These are phyloP conservation scores for Alloplasta piceator DNA, from an alignment of 2,888 invertebrate species.

Conservation along the genomic window DNA sequence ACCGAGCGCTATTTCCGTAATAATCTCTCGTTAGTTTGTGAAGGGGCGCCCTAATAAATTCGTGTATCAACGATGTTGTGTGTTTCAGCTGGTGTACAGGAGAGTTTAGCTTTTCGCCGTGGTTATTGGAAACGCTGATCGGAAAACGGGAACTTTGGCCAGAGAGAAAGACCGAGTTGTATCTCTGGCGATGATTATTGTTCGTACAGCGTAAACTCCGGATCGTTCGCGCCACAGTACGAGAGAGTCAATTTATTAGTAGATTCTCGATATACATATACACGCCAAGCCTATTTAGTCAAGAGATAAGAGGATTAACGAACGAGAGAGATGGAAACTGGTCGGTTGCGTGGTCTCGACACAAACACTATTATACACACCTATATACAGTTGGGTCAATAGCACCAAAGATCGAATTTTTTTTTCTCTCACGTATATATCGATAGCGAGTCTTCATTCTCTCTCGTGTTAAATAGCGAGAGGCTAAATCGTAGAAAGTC, in stretches of 20 bases:
- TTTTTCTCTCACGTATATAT: constrained; percentile 17
- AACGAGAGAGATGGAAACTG: constrained; percentile 46
- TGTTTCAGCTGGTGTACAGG: constrained; percentile 4
- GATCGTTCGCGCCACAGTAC: constrained; percentile 52
- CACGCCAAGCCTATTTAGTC: constrained; percentile 67
- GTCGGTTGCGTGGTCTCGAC: constrained; percentile 28
- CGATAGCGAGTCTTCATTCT: neutral
- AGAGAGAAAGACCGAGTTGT: neutral
- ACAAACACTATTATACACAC: constrained; percentile 9
- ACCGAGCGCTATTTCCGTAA: too few species aligned
- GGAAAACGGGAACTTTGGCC: neutral
- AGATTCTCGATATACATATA: constrained; percentile 63
- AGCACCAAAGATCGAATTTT: constrained; percentile 33
- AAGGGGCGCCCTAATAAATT: constrained; percentile 23
- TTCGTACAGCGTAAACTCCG: constrained; percentile 43
- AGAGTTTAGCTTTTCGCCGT: constrained; percentile 9
- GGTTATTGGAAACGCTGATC: neutral
- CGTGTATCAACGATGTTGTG: constrained; percentile 30
- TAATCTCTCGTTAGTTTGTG: neutral
- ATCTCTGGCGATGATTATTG: constrained; percentile 53
- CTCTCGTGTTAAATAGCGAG: neutral
- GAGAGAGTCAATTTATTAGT: constrained; percentile 61
- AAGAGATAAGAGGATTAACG: constrained; percentile 69
- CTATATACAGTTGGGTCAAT: constrained; percentile 15
- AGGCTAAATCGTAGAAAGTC: constrained; percentile 20